Percentiles rank a stretch among this genome's conserved stretches.
Conservation (phyloP, 2,113 vertebrate genomes). For the Vireo altiloquus region DNA sequence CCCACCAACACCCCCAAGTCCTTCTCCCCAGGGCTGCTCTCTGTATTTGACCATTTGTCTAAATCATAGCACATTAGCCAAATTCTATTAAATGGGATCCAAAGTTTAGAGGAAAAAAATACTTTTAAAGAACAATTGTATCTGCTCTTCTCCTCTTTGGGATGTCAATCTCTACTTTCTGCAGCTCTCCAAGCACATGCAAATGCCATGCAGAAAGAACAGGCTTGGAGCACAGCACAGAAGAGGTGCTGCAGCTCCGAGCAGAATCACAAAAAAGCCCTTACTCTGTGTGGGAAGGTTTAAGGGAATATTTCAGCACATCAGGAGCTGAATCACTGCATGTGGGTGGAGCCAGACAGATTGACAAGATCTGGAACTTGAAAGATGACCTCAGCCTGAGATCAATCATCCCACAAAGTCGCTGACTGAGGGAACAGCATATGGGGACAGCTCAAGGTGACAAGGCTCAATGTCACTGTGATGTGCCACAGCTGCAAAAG, state of each 20-base stretch:
- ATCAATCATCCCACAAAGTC: constrained; percentile 16
- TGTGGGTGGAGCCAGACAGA: constrained; percentile 57
- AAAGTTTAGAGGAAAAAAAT: background rate
- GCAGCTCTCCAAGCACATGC: background rate
- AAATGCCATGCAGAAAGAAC: background rate
- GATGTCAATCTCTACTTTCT: background rate
- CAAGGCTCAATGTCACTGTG: background rate
- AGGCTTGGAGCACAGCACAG: background rate
- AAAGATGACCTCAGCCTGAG: constrained; percentile 37
- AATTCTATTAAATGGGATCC: background rate
- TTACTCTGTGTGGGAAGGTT: constrained; percentile 44
- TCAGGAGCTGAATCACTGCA: constrained; percentile 60
- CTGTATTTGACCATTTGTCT: background rate
- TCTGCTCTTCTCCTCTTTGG: background rate
- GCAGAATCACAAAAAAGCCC: background rate
- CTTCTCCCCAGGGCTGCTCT: background rate
- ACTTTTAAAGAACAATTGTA: background rate
- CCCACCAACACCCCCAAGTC: background rate
- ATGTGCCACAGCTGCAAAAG: background rate
- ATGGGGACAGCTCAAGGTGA: background rate
- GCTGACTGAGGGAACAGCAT: background rate
- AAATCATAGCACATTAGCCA: background rate
- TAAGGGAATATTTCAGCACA: constrained; percentile 46
- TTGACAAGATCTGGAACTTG: constrained; percentile 35
- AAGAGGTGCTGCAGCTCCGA: background rate